A percentile compares a stretch with the other conserved stretches of the same genome.
These are phyloP conservation scores for Cetoscarus ocellatus DNA, from an alignment of 2,797 vertebrate genomes.

Conservation along the genomic window DNA sequence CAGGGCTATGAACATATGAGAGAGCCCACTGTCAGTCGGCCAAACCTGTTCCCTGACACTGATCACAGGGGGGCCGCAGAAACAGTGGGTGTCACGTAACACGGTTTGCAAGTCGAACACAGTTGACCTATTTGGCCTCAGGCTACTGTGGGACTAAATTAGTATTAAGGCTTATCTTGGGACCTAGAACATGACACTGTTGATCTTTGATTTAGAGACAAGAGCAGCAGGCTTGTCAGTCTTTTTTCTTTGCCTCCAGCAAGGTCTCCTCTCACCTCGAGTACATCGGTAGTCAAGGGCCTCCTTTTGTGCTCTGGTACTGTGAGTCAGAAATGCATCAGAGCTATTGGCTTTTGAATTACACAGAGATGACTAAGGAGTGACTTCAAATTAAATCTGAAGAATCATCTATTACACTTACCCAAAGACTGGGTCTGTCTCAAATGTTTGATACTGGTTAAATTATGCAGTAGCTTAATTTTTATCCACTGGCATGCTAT, in stretches of 20 bases:
- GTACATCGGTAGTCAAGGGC: slow-evolving; percentile 28
- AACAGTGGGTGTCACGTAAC: slow-evolving; percentile 70
- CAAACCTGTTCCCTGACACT: slow-evolving; percentile 71
- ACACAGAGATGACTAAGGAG: background rate
- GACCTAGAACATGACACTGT: slow-evolving; percentile 77
- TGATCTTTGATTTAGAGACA: slow-evolving; percentile 73
- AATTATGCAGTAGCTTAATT: too few species aligned
- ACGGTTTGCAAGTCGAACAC: slow-evolving; percentile 66
- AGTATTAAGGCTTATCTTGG: slow-evolving; percentile 65
- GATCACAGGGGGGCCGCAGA: slow-evolving; percentile 59
- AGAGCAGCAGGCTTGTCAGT: slow-evolving; percentile 44
- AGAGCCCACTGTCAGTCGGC: slow-evolving; percentile 58
- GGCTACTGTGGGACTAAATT: slow-evolving; percentile 68
- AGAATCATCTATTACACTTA: background rate
- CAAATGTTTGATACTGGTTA: too few species aligned
- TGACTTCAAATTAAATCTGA: background rate
- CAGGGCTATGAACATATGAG: slow-evolving; percentile 54
- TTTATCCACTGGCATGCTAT: too few species aligned
- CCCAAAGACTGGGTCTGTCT: background rate
- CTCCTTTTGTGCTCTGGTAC: slow-evolving; percentile 48
- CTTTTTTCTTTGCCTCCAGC: slow-evolving; percentile 50
- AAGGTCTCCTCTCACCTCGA: slow-evolving; percentile 35
- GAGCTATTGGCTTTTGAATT: slow-evolving; percentile 6
- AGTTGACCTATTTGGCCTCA: slow-evolving; percentile 53
- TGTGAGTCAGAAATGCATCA: slow-evolving; percentile 18